Evolutionary conservation across 2,113 vertebrate species (phyloP).

Genomic region (Sceloporus undulatus): DNA sequence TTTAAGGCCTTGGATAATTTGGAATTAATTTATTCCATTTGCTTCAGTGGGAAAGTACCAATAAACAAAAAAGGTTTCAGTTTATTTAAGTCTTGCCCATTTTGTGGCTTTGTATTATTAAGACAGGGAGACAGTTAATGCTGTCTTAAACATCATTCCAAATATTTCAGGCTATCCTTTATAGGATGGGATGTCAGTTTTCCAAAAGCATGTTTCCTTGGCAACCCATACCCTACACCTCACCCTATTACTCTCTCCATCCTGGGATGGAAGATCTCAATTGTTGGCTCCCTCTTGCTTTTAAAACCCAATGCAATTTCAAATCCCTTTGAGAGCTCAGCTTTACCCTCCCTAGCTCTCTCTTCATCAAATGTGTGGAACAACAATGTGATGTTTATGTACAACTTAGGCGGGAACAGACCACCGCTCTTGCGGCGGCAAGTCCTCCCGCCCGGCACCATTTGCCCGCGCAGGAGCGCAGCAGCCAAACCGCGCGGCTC

Average conservation of each 20-base stretch:
- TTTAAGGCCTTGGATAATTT: background rate
- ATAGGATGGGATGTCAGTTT: background rate
- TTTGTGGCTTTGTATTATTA: conserved; percentile 4
- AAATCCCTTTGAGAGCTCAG: background rate
- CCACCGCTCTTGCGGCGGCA: too few species aligned
- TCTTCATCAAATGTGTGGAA: background rate
- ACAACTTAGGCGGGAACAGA: background rate
- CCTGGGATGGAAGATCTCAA: background rate
- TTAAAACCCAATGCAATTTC: background rate
- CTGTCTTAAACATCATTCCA: background rate
- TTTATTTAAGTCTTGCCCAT: conserved; percentile 1
- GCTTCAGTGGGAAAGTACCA: background rate
- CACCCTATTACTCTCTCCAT: background rate
- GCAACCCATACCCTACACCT: background rate
- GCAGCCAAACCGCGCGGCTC: too few species aligned
- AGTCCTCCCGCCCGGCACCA: too few species aligned
- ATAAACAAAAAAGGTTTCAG: background rate
- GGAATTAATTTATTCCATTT: background rate
- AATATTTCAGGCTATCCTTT: background rate
- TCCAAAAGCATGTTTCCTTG: background rate
- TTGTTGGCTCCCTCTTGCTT: background rate
- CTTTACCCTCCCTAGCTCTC: background rate
- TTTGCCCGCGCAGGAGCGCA: too few species aligned
- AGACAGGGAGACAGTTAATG: background rate
- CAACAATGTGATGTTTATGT: background rate